These are phyloP conservation scores for Myotis davidii DNA, from an alignment of 2,113 vertebrate genomes.

Conservation along the genomic window DNA sequence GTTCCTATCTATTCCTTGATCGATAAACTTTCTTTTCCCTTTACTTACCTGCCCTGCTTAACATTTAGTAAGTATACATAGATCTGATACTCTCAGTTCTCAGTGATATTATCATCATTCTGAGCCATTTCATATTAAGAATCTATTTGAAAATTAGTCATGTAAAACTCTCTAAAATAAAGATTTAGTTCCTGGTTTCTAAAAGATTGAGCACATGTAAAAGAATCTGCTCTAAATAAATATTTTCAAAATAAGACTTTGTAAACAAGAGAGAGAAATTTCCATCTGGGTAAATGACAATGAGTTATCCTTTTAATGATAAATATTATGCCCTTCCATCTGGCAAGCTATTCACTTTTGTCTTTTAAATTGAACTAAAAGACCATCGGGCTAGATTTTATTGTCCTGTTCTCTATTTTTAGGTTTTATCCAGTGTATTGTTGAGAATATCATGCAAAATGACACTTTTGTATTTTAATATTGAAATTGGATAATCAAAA, in stretches of 20 bases:
- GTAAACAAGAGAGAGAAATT: slow-evolving; percentile 53
- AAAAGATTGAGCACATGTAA: slow-evolving; percentile 27
- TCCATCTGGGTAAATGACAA: slow-evolving; percentile 47
- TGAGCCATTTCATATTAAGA: slow-evolving; percentile 22
- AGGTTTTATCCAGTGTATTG: slow-evolving; percentile 32
- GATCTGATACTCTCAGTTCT: background rate
- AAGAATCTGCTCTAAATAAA: slow-evolving; percentile 39
- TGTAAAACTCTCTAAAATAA: slow-evolving; percentile 44
- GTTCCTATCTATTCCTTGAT: background rate
- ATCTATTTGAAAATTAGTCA: slow-evolving; percentile 48
- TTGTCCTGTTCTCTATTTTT: slow-evolving; percentile 3
- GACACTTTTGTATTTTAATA: slow-evolving; percentile 20
- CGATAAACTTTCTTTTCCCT: background rate
- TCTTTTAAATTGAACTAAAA: slow-evolving; percentile 55
- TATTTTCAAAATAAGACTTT: slow-evolving; percentile 46
- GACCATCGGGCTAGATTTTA: background rate
- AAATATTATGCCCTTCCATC: slow-evolving; percentile 28
- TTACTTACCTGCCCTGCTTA: background rate
- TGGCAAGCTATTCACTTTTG: slow-evolving; percentile 56
- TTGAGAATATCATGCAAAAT: slow-evolving; percentile 21
- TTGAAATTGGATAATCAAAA: slow-evolving; percentile 46
- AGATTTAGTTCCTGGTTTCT: slow-evolving; percentile 12
- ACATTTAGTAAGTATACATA: background rate
- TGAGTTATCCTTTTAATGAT: slow-evolving; percentile 57
- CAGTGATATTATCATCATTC: background rate